phyloP scores from a whole-genome alignment of 2,797 vertebrate genomes.

The Leptoclinus maculatus region DNA sequence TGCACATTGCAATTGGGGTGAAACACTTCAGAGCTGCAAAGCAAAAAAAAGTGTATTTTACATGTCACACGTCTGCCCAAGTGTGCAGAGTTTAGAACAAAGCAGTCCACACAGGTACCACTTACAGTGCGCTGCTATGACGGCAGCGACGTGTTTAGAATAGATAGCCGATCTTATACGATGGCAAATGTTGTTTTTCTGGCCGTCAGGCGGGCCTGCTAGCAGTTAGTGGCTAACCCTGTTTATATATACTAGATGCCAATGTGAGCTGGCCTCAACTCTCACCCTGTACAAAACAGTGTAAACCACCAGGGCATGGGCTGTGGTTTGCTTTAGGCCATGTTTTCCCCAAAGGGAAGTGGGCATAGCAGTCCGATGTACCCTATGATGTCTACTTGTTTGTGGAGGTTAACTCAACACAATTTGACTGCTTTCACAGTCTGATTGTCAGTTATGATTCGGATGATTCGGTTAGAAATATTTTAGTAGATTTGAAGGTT shows the following conservation, averaged over 20 bases:
- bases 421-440: constrained; percentile 50
- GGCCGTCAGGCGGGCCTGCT: constrained; percentile 75
- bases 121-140: constrained; percentile 76
- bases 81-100: constrained; percentile 40
- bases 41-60: constrained; percentile 19
- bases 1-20: background rate
- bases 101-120: constrained; percentile 68
- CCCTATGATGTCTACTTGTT: constrained; percentile 68
- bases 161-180: constrained; percentile 69
- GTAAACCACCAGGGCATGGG: constrained; percentile 77
- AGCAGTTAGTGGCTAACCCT: constrained; percentile 82
- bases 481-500: constrained; percentile 57
- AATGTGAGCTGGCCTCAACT: constrained; percentile 75
- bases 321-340: constrained; percentile 73
- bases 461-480: constrained; percentile 42
- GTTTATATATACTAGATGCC: constrained; percentile 82
- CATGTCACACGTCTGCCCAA: background rate
- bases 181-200: constrained; percentile 75
- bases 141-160: constrained; percentile 69
- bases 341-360: constrained; percentile 74
- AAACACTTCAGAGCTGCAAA: background rate
- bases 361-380: constrained; percentile 73
- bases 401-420: constrained; percentile 62
- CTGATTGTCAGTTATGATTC: constrained; percentile 52
- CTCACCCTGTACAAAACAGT: constrained; percentile 79